Base-by-base conservation (phyloP, 2,797 vertebrate genomes). In the Allobates femoralis region DNA sequence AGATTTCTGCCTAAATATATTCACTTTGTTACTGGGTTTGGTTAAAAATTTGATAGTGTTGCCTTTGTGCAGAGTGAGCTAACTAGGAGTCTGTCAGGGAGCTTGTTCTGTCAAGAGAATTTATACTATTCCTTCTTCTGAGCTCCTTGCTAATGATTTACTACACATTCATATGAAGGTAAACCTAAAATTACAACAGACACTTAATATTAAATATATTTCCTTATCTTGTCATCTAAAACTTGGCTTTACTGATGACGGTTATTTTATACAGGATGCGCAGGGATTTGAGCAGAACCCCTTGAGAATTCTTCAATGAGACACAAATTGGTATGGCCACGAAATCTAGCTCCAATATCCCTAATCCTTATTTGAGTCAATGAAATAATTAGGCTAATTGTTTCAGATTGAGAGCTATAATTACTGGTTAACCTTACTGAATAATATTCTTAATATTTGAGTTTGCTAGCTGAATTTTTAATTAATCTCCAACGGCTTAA, bases 361-460 rank as follows among this genome's bases (percentile, higher is more conserved):
- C n/a, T 71, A 82, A 71, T 55, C 30, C 30, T 32, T 37, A 56
- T 56, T 50, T 26, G 18, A 69, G 50, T 69, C 80, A 56, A 53
- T 71, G 28, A 55, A 82, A 56, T 82, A 69, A 82, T 82, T 30
- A 30, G 64, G 64, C 71, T 71, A 56, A 82, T 71, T 69, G 46
- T 81, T 55, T 55, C 46, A 71, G 67, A 71, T 34, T 34, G 80
- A 82, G 80, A 55, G 41, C 80, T 82, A 53, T 82, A 82, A 82
- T 82, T 71, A 82, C 64, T 53, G 30, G 80, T 69, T 81, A 67
- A 81, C 64, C 79, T 81, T 69, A 81, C 79, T 26, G 28, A 30
- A 66, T 53, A 64, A 81, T 81, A 81, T 67, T 69, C 60, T 69
- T 81, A 69, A 81, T 81, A 81, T 81, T 69, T 69, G 79, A 69